phyloP scores from a whole-genome alignment of 1,140 invertebrate genomes.

The Neomicropteryx cornuta region DNA sequence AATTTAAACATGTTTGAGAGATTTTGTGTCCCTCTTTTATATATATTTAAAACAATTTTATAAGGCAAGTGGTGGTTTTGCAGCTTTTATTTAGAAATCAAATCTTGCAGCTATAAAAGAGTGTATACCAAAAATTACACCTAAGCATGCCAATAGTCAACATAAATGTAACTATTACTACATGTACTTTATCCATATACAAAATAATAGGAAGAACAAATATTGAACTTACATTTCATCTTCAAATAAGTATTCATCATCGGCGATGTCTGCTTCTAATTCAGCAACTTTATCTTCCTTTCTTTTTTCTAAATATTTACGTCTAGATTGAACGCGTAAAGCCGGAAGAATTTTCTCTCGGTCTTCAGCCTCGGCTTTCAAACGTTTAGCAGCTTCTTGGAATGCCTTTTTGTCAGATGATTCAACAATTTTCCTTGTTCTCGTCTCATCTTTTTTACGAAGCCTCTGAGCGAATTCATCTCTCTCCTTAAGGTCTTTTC shows the following conservation, averaged over 20 bases:
- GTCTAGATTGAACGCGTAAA: slow-evolving; percentile 79
- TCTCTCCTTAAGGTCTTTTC: slow-evolving; percentile 78
- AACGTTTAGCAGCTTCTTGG: slow-evolving; percentile 85
- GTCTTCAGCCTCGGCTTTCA: slow-evolving; percentile 80
- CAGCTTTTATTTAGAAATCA: no score
- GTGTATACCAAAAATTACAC: no score
- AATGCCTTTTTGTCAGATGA: slow-evolving; percentile 63
- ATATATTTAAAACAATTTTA: no score
- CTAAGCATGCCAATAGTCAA: no score
- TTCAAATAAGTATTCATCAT: slow-evolving; percentile 93
- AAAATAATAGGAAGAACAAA: no score
- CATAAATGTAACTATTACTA: no score
- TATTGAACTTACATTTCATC: slow-evolving; percentile 69
- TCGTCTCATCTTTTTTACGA: slow-evolving; percentile 82
- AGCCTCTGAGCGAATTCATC: slow-evolving; percentile 90
- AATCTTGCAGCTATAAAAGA: no score
- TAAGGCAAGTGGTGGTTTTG: no score
- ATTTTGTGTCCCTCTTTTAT: no score
- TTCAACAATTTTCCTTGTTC: slow-evolving; percentile 71
- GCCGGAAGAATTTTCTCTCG: slow-evolving; percentile 78
- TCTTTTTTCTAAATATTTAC: slow-evolving; percentile 90
- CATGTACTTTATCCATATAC: no score
- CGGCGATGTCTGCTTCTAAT: slow-evolving; percentile 87
- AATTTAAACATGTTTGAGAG: no score
- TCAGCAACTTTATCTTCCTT: slow-evolving; percentile 96